phyloP scores from a whole-genome alignment of 2,113 vertebrate genomes.

The Mesoclemmys tuberculata region DNA sequence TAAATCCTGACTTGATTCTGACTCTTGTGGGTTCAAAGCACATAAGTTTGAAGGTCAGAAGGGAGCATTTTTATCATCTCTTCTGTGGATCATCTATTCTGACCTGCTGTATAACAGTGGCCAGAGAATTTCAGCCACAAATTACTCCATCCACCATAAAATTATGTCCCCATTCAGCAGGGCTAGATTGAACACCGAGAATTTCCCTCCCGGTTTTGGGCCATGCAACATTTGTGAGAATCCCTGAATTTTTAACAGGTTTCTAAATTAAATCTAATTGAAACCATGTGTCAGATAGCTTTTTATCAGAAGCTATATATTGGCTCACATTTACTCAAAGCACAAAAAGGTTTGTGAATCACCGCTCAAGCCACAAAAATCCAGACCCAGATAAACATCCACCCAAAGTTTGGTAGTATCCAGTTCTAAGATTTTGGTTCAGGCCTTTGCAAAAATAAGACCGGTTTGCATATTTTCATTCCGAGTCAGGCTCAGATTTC shows the following conservation, averaged over 20 bases:
- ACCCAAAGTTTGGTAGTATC: background rate
- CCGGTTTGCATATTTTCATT: background rate
- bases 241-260: background rate
- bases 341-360: background rate
- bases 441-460: background rate
- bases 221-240: background rate
- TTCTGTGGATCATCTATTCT: background rate
- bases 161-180: background rate
- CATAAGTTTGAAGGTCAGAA: background rate
- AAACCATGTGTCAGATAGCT: background rate
- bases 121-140: background rate
- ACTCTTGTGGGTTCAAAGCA: background rate
- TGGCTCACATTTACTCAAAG: background rate
- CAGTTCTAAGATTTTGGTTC: background rate
- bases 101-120: background rate
- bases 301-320: background rate
- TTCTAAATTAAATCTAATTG: background rate
- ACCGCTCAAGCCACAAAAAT: background rate
- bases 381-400: background rate
- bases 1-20: background rate
- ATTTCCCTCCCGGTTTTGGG: background rate
- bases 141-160: background rate
- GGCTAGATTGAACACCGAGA: background rate
- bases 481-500: background rate
- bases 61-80: background rate